Percentiles rank a stretch among this genome's conserved stretches.
Conservation (phyloP, 2,113 vertebrate species). For the Proteles cristata region DNA sequence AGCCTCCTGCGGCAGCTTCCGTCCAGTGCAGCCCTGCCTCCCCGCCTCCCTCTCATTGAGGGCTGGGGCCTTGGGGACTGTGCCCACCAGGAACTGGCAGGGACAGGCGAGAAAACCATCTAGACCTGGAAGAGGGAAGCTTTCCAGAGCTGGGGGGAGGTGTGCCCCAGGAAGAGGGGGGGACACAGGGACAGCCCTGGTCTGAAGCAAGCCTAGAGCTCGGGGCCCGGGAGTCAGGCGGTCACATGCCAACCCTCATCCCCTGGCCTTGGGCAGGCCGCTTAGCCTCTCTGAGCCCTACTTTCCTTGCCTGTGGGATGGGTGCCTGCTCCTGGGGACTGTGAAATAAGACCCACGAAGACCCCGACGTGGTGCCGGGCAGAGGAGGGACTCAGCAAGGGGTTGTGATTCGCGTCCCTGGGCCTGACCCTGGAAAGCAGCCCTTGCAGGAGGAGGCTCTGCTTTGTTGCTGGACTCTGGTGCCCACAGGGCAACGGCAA, state of each 20-base stretch:
- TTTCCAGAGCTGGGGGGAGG: not conserved
- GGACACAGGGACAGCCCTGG: too few species aligned
- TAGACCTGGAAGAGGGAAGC: not conserved
- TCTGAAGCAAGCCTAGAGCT: not conserved
- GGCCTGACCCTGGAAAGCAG: not conserved
- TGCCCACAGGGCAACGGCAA: too few species aligned
- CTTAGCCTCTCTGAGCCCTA: not conserved
- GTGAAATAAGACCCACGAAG: accelerated
- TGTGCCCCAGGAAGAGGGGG: not conserved
- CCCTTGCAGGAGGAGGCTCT: not conserved
- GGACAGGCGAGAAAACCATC: not conserved
- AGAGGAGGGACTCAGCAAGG: not conserved
- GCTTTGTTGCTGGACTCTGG: not conserved
- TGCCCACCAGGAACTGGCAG: not conserved
- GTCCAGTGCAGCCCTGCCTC: not conserved
- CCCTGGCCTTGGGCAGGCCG: not conserved
- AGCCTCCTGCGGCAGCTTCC: not conserved
- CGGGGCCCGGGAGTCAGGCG: not conserved
- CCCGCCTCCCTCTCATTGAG: not conserved
- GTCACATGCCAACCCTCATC: accelerated
- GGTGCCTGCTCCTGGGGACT: not conserved
- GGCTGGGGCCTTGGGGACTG: too few species aligned
- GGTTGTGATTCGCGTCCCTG: not conserved
- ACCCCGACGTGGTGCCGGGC: not conserved
- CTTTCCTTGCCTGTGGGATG: not conserved